These are phyloP conservation scores for Scarus forsteni DNA, from an alignment of 2,797 vertebrate species.

Conservation along the genomic window DNA sequence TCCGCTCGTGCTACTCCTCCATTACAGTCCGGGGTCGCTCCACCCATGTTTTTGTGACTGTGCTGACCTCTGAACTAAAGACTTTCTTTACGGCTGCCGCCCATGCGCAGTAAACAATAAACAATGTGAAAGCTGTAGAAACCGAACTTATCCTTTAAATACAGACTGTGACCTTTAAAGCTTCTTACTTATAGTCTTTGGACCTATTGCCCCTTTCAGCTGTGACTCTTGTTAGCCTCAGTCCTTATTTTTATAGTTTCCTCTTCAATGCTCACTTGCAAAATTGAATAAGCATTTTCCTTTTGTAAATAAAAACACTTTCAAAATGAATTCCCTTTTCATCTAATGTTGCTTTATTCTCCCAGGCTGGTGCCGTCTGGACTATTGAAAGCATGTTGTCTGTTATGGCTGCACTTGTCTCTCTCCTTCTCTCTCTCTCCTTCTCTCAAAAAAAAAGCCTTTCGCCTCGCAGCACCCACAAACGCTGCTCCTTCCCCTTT, in stretches of 20 bases:
- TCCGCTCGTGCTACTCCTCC: too few species aligned
- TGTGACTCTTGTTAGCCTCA: constrained; percentile 12
- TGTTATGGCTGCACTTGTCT: constrained; percentile 42
- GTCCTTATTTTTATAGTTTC: background rate
- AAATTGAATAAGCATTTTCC: constrained; percentile 19
- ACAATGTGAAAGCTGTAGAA: too few species aligned
- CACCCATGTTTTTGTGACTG: too few species aligned
- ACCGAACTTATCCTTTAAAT: too few species aligned
- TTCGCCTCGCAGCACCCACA: constrained; percentile 46
- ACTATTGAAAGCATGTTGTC: constrained; percentile 22
- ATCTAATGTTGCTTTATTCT: constrained; percentile 37
- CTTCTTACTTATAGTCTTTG: constrained; percentile 8
- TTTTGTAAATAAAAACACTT: constrained; percentile 34
- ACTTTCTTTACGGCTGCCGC: too few species aligned
- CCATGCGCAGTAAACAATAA: too few species aligned
- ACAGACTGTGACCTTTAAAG: constrained; percentile 15
- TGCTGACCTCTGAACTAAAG: too few species aligned
- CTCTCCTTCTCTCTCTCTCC: too few species aligned
- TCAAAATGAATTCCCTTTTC: constrained; percentile 52
- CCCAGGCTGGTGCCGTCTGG: constrained; percentile 9
- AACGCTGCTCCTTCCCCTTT: constrained; percentile 48
- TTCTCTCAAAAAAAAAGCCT: constrained; percentile 57
- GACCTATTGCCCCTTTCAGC: constrained; percentile 27
- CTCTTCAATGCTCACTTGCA: constrained; percentile 25
- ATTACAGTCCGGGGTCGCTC: too few species aligned